Percentiles rank a stretch among this genome's conserved stretches.
phyloP scores from a whole-genome alignment of 1,140 invertebrate genomes.

The Leptoteleia sp. region DNA sequence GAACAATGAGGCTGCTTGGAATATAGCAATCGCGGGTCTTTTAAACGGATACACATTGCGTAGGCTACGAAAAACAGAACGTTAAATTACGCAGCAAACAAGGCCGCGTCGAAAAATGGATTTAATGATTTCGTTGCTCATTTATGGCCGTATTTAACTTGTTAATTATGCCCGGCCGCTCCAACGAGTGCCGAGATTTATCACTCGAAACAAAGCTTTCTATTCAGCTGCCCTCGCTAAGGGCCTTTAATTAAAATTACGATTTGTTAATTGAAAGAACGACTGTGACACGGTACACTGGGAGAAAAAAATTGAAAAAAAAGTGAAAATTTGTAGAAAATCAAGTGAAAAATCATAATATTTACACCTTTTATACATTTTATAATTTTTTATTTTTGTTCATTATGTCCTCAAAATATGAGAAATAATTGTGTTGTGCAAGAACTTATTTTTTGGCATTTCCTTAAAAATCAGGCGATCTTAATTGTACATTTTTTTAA shows the following conservation, averaged over 20 bases:
- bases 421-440: too few relatives aligned
- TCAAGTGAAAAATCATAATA: too few relatives aligned
- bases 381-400: too few relatives aligned
- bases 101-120: conserved; percentile 53
- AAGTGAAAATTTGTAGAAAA: too few relatives aligned
- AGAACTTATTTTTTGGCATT: too few relatives aligned
- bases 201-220: conserved; percentile 45
- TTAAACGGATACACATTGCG: conserved; percentile 52
- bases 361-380: too few relatives aligned
- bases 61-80: conserved; percentile 58
- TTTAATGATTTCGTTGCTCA: conserved; percentile 61
- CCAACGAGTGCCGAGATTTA: conserved; percentile 41
- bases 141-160: conserved; percentile 55
- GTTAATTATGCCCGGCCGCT: conserved; percentile 49
- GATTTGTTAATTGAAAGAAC: conserved; percentile 32
- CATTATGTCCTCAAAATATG: too few relatives aligned
- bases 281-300: too few relatives aligned
- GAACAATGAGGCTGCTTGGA: conserved; percentile 59
- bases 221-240: conserved; percentile 36
- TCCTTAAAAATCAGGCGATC: too few relatives aligned
- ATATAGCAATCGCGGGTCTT: conserved; percentile 53
- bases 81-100: conserved; percentile 61
- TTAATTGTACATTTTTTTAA: too few relatives aligned
- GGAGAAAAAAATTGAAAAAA: too few relatives aligned
- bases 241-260: conserved; percentile 38